Conservation (phyloP, 64 coral and sea anemone genomes). For the Acropora tenuis region DNA sequence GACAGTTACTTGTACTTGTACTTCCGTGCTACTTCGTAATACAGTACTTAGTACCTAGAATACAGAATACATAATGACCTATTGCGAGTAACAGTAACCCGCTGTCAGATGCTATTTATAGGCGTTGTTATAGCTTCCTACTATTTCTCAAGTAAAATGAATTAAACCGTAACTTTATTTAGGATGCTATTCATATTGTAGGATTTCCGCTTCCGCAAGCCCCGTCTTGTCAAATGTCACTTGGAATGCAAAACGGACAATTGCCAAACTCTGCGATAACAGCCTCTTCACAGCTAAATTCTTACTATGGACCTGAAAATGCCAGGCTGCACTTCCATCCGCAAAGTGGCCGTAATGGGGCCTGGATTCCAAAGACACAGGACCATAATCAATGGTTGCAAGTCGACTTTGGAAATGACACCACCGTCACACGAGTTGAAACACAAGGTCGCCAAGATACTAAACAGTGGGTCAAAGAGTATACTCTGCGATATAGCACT, state of each 20-base stretch:
- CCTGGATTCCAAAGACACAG: neutral
- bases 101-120: no score
- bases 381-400: conserved; percentile 15
- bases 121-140: no score
- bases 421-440: neutral
- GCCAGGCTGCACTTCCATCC: neutral
- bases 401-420: conserved; percentile 12
- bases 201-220: neutral
- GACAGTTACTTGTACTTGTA: no score
- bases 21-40: no score
- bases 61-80: no score
- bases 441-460: conserved; percentile 12
- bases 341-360: neutral
- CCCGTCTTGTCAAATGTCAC: neutral
- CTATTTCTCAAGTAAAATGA: no score
- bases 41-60: no score
- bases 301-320: neutral
- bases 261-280: conserved; percentile 14
- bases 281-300: neutral
- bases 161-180: no score
- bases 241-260: conserved; percentile 25
- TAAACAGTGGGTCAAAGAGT: conserved; percentile 9
- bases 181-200: neutral
- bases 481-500: conserved; percentile 16
- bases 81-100: no score